A percentile compares a stretch with the other conserved stretches of the same genome.
Conservation (phyloP, 2,113 vertebrate species). For the Spheniscus mendiculus region DNA sequence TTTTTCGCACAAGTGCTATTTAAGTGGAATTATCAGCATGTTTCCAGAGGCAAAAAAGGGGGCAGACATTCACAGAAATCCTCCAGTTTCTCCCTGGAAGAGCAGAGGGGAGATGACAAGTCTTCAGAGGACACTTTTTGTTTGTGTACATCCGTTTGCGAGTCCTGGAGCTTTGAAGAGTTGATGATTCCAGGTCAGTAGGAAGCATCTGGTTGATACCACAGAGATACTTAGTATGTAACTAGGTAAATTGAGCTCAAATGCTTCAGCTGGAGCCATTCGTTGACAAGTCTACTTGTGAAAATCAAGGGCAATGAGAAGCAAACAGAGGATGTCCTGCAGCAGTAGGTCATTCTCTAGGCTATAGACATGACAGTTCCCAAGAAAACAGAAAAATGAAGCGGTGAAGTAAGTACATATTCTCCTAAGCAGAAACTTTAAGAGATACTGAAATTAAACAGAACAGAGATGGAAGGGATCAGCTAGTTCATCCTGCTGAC, state of each 20-base stretch:
- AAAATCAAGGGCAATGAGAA: neutral
- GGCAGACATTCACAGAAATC: neutral
- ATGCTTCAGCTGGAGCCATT: neutral
- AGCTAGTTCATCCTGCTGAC: slow-evolving; percentile 49
- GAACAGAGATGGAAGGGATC: slow-evolving; percentile 27
- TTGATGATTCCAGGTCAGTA: neutral
- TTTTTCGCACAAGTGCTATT: neutral
- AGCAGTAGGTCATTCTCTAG: neutral
- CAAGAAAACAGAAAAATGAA: neutral
- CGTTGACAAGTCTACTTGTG: neutral
- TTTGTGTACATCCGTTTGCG: neutral
- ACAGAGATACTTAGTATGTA: neutral
- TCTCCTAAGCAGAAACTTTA: neutral
- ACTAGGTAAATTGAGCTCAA: neutral
- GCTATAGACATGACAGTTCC: neutral
- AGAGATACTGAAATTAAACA: neutral
- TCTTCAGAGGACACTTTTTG: neutral
- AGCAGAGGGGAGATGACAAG: neutral
- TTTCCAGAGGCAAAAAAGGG: neutral
- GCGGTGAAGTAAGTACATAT: neutral
- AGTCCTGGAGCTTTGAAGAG: neutral
- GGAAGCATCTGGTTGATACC: neutral
- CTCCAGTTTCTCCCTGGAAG: neutral
- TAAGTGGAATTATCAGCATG: neutral
- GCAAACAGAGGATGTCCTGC: neutral